Percentiles rank a stretch among this genome's conserved stretches.
These are phyloP conservation scores for Temnopleurus reevesii DNA, from an alignment of 53 echinoderm and acorn worm genomes.

Conservation along the genomic window DNA sequence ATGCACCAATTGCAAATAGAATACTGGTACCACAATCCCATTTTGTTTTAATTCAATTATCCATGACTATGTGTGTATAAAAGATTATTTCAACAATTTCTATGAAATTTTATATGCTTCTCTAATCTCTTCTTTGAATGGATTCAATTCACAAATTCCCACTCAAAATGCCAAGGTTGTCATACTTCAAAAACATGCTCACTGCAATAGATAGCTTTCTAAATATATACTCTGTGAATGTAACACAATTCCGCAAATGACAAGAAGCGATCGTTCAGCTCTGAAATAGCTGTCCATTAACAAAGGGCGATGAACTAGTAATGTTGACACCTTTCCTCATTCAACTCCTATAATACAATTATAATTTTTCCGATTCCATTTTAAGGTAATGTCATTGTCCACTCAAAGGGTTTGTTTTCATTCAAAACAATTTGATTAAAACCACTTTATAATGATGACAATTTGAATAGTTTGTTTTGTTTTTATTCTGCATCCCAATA, in stretches of 20 bases:
- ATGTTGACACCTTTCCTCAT: background rate
- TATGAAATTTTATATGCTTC: too few relatives aligned
- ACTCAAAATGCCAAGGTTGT: background rate
- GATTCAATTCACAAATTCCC: background rate
- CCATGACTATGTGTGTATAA: too few relatives aligned
- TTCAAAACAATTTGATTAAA: too few relatives aligned
- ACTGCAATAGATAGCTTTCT: background rate
- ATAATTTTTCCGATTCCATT: background rate
- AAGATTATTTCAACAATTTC: too few relatives aligned
- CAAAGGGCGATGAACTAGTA: background rate
- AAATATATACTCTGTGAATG: background rate
- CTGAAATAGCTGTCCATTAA: background rate
- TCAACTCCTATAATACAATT: background rate
- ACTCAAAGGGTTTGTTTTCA: too few relatives aligned
- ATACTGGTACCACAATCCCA: too few relatives aligned
- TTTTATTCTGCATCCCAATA: background rate
- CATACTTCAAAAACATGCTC: background rate
- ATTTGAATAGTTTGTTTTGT: background rate
- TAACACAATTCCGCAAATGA: background rate
- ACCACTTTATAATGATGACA: too few relatives aligned
- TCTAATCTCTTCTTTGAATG: too few relatives aligned
- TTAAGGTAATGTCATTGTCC: too few relatives aligned
- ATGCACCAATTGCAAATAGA: too few relatives aligned
- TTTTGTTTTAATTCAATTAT: too few relatives aligned
- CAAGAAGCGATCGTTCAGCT: background rate